These are phyloP conservation scores for Terebella lapidaria DNA, from an alignment of 2,888 invertebrate genomes.

Conservation along the genomic window DNA sequence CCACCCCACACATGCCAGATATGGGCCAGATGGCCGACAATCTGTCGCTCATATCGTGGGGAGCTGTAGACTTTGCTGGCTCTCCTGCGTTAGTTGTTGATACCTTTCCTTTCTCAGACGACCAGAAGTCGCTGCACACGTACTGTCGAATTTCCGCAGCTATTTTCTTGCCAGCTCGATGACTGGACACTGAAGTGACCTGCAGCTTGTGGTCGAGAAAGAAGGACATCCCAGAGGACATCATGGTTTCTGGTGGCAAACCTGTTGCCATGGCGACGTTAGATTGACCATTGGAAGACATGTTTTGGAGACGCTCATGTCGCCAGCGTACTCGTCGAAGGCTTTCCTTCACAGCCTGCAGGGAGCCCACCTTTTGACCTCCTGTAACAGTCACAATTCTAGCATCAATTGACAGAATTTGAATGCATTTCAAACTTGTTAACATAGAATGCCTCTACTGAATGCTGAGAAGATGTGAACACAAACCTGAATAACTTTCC, in stretches of 20 bases:
- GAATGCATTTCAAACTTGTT: no score
- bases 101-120: background rate
- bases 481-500: background rate
- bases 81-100: background rate
- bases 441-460: no score
- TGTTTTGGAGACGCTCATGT: constrained; percentile 25
- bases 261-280: no score
- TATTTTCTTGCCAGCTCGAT: constrained; percentile 8
- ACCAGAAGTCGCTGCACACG: constrained; percentile 5
- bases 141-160: constrained; percentile 14
- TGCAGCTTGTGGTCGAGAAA: background rate
- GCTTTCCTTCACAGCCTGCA: constrained; percentile 44
- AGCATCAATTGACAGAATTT: background rate
- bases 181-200: background rate
- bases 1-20: no score
- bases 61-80: no score
- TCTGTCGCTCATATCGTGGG: no score
- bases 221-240: background rate
- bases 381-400: background rate
- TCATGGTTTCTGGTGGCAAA: no score
- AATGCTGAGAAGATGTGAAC: no score
- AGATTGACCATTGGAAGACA: constrained; percentile 4
- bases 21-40: no score
- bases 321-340: constrained; percentile 42
- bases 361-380: constrained; percentile 26